These are phyloP conservation scores for Phymatocera aterrima DNA, from an alignment of 2,888 invertebrate genomes.

Conservation along the genomic window DNA sequence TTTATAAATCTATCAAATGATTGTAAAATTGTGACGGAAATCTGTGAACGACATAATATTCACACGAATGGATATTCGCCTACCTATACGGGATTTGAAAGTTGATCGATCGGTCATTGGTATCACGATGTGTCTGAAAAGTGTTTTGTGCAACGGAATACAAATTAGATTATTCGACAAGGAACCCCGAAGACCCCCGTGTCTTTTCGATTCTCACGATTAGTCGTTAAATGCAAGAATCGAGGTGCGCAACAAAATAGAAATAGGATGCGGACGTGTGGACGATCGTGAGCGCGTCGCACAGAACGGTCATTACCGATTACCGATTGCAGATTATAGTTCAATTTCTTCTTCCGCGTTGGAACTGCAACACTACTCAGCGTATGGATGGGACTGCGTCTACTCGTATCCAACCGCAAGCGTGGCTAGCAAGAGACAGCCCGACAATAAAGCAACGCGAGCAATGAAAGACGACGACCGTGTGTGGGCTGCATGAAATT, in stretches of 20 bases:
- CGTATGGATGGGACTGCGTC: background rate
- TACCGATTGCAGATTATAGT: slow-evolving; percentile 28
- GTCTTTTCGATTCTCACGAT: background rate
- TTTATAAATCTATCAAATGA: too few species aligned
- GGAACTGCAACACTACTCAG: background rate
- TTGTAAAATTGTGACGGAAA: too few species aligned
- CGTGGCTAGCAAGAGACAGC: background rate
- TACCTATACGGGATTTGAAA: too few species aligned
- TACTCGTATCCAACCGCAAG: background rate
- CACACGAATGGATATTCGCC: too few species aligned
- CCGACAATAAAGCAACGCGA: slow-evolving; percentile 12
- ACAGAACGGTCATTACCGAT: slow-evolving; percentile 40
- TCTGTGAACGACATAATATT: too few species aligned
- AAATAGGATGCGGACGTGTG: background rate
- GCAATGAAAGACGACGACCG: slow-evolving; percentile 38
- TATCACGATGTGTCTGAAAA: background rate
- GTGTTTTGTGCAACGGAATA: background rate
- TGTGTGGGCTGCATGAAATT: slow-evolving; percentile 42
- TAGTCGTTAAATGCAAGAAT: background rate
- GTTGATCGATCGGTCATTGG: too few species aligned
- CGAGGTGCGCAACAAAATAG: background rate
- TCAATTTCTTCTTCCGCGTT: slow-evolving; percentile 42
- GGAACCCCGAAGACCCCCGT: background rate
- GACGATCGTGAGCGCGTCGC: background rate
- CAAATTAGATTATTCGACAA: background rate